Conservation (phyloP, 2,797 vertebrate species). For the Podarcis siculus region DNA sequence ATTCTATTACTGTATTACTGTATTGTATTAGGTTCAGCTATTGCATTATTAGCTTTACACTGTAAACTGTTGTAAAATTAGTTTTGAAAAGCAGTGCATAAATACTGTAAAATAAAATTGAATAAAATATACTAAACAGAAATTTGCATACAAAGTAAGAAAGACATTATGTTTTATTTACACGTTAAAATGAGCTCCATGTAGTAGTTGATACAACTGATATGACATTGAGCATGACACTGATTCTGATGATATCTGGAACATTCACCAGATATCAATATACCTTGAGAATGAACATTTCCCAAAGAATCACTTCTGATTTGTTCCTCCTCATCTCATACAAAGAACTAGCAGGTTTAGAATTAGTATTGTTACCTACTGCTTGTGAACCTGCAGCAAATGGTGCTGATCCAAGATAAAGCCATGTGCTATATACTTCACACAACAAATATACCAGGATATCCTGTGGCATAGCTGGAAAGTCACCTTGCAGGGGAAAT, state of each 20-base stretch:
- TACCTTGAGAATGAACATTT: background rate
- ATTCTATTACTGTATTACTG: background rate
- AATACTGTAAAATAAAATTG: background rate
- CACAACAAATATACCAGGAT: background rate
- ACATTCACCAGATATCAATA: background rate
- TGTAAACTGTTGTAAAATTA: background rate
- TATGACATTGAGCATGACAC: background rate
- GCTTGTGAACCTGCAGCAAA: background rate
- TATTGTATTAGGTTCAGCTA: background rate
- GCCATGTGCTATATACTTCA: background rate
- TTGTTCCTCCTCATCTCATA: background rate
- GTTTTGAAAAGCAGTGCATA: background rate
- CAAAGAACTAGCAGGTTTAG: background rate
- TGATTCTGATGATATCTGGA: background rate
- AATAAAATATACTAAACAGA: background rate
- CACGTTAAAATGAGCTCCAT: background rate
- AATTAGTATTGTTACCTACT: background rate
- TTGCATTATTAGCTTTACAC: background rate
- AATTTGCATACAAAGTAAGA: background rate
- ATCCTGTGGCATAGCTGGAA: background rate
- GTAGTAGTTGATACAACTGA: background rate
- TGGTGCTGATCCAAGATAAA: background rate
- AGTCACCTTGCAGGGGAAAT: conserved; percentile 6
- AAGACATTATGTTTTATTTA: background rate
- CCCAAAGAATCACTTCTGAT: background rate